phyloP scores from a whole-genome alignment of 2,888 invertebrate genomes.

The Lomographa bimaculata region DNA sequence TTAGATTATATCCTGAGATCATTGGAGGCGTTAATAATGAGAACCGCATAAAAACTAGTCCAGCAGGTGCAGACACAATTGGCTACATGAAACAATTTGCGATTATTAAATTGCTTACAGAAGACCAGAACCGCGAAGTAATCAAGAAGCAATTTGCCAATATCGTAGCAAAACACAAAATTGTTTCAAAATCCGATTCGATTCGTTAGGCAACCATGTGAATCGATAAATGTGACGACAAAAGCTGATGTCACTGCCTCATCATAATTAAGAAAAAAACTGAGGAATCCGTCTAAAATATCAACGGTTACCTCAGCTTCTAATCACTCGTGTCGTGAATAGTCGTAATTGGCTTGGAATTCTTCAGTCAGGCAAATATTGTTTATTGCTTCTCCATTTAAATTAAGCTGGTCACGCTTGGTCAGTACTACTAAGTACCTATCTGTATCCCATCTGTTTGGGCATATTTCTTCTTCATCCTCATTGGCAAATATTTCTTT shows the following conservation, averaged over 20 bases:
- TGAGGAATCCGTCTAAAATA: slow-evolving; percentile 42
- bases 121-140: slow-evolving; percentile 26
- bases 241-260: slow-evolving; percentile 47
- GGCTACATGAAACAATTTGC: slow-evolving; percentile 40
- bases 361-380: slow-evolving; percentile 37
- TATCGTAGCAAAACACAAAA: slow-evolving; percentile 29
- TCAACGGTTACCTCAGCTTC: slow-evolving; percentile 50
- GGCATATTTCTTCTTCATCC: too few species aligned
- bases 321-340: slow-evolving; percentile 42
- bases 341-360: slow-evolving; percentile 28
- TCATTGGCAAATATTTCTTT: too few species aligned
- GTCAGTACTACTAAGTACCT: too few species aligned
- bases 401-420: too few species aligned
- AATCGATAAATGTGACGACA: slow-evolving; percentile 38
- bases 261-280: slow-evolving; percentile 39
- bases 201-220: slow-evolving; percentile 26
- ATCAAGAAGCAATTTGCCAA: slow-evolving; percentile 32
- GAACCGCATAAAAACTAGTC: slow-evolving; percentile 55
- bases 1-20: slow-evolving; percentile 47
- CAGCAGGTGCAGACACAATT: slow-evolving; percentile 48
- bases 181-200: slow-evolving; percentile 24
- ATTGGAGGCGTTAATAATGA: slow-evolving; percentile 50
- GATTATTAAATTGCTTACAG: slow-evolving; percentile 29
- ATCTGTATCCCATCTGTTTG: too few species aligned
- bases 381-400: slow-evolving; percentile 39